Conservation (phyloP, 2,113 vertebrate species). For the Zingel zingel region DNA sequence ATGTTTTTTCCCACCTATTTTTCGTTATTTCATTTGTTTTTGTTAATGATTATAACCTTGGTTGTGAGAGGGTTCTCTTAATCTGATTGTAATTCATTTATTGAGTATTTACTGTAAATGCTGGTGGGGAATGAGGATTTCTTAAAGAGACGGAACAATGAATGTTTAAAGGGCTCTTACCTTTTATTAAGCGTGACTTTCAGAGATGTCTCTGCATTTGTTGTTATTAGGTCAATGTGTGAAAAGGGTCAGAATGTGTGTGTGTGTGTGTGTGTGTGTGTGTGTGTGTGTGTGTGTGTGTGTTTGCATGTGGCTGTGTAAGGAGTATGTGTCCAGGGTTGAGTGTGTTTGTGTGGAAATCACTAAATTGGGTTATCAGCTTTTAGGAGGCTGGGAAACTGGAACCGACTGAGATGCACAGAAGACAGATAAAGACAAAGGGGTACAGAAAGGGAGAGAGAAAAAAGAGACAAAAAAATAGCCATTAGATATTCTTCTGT, state of each 20-base stretch:
- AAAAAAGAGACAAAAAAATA: neutral
- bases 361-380: conserved; percentile 72
- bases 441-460: conserved; percentile 30
- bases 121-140: neutral
- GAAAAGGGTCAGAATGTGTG: conserved; percentile 17
- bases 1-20: too few relatives aligned
- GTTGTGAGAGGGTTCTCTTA: conserved; percentile 24
- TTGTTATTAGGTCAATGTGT: conserved; percentile 35
- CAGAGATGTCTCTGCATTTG: conserved; percentile 24
- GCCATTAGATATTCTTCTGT: conserved; percentile 2
- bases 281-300: conserved; percentile 34
- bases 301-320: conserved; percentile 21
- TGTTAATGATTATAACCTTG: too few relatives aligned
- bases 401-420: conserved; percentile 56
- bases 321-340: conserved; percentile 29
- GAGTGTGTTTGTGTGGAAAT: conserved; percentile 62
- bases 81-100: conserved; percentile 46
- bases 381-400: conserved; percentile 73
- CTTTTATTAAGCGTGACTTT: neutral
- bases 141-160: neutral
- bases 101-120: conserved; percentile 1
- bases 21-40: too few relatives aligned
- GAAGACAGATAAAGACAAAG: conserved; percentile 64
- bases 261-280: conserved; percentile 41
- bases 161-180: neutral